A percentile compares a stretch with the other conserved stretches of the same genome.
phyloP scores from a whole-genome alignment of 1,140 invertebrate genomes.

The Pseudomyrmex pallidus region DNA sequence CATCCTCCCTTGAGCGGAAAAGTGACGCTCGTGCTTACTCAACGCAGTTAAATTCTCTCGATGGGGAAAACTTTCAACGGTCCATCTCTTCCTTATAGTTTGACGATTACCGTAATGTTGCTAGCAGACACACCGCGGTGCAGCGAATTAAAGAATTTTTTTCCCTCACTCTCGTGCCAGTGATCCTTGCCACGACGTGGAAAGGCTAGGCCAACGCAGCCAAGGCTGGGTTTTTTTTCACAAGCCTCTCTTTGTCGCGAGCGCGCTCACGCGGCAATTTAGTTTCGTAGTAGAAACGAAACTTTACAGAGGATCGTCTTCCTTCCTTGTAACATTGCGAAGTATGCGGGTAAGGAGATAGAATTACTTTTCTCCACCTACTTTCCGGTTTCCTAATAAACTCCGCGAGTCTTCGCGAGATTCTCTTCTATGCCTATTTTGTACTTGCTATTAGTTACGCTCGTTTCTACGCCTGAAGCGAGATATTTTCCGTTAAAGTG shows the following conservation, averaged over 20 bases:
- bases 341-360: conserved; percentile 56
- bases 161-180: background rate
- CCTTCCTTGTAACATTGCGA: conserved; percentile 46
- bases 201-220: background rate
- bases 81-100: conserved; percentile 4
- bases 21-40: conserved; percentile 20
- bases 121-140: background rate
- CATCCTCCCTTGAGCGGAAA: background rate
- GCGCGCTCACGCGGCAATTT: conserved; percentile 48
- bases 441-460: conserved; percentile 33
- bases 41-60: conserved; percentile 16
- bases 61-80: conserved; percentile 10
- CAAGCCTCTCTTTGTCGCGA: background rate
- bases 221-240: conserved; percentile 45
- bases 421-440: conserved; percentile 21
- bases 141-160: conserved; percentile 51
- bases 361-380: conserved; percentile 11
- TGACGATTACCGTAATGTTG: conserved; percentile 43
- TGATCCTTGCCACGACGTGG: background rate
- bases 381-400: conserved; percentile 39
- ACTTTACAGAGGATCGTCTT: conserved; percentile 38
- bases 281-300: conserved; percentile 47
- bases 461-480: background rate
- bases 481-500: background rate
- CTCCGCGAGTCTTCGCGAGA: background rate